A percentile compares a stretch with the other conserved stretches of the same genome.
Conservation (phyloP, 2,888 invertebrate species). For the Drosophila austrosaltans region DNA sequence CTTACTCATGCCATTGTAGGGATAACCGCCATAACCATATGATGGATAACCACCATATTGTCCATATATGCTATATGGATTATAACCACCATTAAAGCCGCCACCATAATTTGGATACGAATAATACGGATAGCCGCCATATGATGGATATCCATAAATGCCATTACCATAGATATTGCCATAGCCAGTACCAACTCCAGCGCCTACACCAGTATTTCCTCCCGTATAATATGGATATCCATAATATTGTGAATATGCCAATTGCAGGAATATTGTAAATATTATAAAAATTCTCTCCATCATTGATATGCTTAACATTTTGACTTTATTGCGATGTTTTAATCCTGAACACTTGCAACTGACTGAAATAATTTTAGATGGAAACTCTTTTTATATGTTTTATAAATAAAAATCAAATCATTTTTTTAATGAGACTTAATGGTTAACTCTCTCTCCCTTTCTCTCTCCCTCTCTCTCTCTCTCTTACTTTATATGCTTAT, state of each 20-base stretch:
- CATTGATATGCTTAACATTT: constrained; percentile 11
- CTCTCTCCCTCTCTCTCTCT: background rate
- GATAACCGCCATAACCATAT: constrained; percentile 53
- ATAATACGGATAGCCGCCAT: constrained; percentile 44
- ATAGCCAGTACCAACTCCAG: constrained; percentile 42
- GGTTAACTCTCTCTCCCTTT: constrained; percentile 49
- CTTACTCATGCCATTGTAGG: constrained; percentile 65
- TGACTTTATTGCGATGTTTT: constrained; percentile 16
- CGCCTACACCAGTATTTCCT: constrained; percentile 24
- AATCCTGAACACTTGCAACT: constrained; percentile 50
- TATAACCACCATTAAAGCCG: constrained; percentile 32
- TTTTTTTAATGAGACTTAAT: constrained; percentile 68
- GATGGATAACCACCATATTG: constrained; percentile 47
- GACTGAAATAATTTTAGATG: constrained; percentile 34
- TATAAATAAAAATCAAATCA: constrained; percentile 42
- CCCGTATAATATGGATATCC: constrained; percentile 60
- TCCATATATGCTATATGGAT: constrained; percentile 38
- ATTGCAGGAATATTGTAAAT: constrained; percentile 30
- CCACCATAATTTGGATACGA: constrained; percentile 36
- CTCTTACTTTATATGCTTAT: constrained; percentile 17
- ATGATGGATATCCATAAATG: constrained; percentile 44
- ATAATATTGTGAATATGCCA: constrained; percentile 57
- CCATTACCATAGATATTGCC: constrained; percentile 55
- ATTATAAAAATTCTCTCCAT: constrained; percentile 40
- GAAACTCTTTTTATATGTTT: constrained; percentile 53